Evolutionary conservation across 2,888 invertebrate species (phyloP), one percentile per base, ranked within the genome.

Genomic region (Cynaeus angustus): DNA sequence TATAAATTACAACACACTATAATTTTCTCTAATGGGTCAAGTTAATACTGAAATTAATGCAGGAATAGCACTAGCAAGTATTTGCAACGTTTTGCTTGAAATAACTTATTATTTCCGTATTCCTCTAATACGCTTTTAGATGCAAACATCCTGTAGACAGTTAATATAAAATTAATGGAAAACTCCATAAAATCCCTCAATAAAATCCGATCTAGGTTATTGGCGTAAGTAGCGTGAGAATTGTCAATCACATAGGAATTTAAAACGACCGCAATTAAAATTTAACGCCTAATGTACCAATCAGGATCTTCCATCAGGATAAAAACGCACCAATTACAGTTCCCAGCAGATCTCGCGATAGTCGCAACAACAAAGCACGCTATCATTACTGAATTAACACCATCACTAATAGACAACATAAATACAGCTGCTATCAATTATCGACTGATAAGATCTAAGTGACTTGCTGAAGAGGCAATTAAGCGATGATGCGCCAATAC

Each of bases 381-480:
- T 75, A 77, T 78, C 75, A 76, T 78, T 75, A 78, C 74, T 64
- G 71, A 77, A 77, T 77, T 77, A 79, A 77, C 74, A 71, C 74
- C 72, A 64, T 26, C 66, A 70, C 72, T 78, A 78, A 78, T 77
- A 77, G 77, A 75, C 75, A 75, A 70, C 73, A 75, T 77, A 77
- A 77, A 78, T 77, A 77, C 72, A 73, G 76, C 77, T 75, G 74
- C 75, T 79, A 79, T 78, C 78, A 77, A 77, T 79, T 79, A 77
- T 75, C 72, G 52, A 71, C n/a, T 38, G 78, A 78, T 78, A 77
- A 71, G 55, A 78, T 78, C 50, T 75, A 78, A 78, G 75, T 77
- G 76, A 77, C 68, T 74, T 71, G 73, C 73, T 75, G 75, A 75
- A 73, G 72, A 78, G 73, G 75, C 77, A 74, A 78, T 78, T 79